phyloP scores from a whole-genome alignment of 2,888 invertebrate genomes.

The Luperina nickerlii region DNA sequence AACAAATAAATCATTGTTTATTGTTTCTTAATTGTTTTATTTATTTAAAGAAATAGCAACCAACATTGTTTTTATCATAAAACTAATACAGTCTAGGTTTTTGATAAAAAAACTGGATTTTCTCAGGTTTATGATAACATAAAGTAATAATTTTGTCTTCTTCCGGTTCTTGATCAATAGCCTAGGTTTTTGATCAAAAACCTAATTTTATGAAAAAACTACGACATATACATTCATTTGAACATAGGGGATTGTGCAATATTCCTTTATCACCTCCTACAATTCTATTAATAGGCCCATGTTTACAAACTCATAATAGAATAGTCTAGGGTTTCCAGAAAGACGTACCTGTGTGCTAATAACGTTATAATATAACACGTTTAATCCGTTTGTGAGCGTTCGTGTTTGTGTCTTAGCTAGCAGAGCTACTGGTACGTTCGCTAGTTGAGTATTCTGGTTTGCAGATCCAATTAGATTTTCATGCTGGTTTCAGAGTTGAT shows the following conservation, averaged over 20 bases:
- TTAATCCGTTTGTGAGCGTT: conserved; percentile 27
- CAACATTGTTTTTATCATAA: too few species aligned
- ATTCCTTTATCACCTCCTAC: neutral
- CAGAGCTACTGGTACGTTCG: conserved; percentile 1
- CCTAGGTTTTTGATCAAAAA: too few species aligned
- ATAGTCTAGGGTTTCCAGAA: neutral
- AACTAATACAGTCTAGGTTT: too few species aligned
- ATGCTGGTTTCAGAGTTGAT: conserved; percentile 41
- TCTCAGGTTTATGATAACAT: too few species aligned
- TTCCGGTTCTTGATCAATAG: too few species aligned
- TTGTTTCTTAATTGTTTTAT: too few species aligned
- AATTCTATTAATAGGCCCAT: neutral
- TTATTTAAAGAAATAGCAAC: too few species aligned
- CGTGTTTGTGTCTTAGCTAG: conserved; percentile 10
- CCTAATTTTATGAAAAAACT: too few species aligned
- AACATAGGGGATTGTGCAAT: neutral
- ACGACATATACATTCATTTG: neutral
- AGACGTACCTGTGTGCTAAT: conserved; percentile 10
- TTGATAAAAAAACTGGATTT: too few species aligned
- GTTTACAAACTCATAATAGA: neutral
- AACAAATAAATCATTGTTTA: too few species aligned
- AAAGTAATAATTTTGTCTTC: too few species aligned
- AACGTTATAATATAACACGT: conserved; percentile 36
- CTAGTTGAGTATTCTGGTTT: conserved; percentile 9
- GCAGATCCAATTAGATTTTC: conserved; percentile 49